Evolutionary conservation across 2,797 vertebrate genomes (phyloP).

Genomic region (Poeciliopsis gracilis): DNA sequence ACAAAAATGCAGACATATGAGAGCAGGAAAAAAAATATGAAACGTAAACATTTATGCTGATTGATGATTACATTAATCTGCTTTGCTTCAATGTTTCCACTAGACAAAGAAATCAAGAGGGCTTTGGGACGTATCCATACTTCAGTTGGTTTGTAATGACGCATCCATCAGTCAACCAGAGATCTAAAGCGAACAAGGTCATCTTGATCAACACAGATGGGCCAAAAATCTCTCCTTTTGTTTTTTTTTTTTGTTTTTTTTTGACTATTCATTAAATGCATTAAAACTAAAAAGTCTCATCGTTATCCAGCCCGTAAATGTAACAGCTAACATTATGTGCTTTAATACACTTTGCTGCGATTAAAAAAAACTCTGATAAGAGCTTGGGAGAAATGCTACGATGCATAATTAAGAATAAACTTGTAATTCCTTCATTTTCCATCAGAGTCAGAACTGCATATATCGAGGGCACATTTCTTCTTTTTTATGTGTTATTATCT

Average conservation of each 20-base stretch:
- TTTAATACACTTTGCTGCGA: background rate
- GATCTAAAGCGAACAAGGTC: background rate
- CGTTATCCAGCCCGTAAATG: background rate
- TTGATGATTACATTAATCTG: conserved; percentile 24
- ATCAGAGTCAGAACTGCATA: background rate
- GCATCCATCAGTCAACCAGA: background rate
- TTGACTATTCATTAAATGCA: background rate
- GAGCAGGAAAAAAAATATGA: conserved; percentile 1
- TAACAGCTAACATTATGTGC: background rate
- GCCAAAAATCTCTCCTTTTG: background rate
- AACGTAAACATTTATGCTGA: background rate
- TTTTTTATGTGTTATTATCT: background rate
- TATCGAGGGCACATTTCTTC: background rate
- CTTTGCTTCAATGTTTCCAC: conserved; percentile 31
- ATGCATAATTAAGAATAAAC: background rate
- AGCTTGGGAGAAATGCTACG: background rate
- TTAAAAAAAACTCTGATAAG: background rate
- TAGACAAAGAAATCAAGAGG: conserved; percentile 51
- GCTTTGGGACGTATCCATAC: conserved; percentile 29
- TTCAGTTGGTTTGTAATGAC: background rate
- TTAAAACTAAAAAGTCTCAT: background rate
- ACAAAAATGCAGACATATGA: conserved; percentile 7
- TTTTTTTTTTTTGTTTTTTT: background rate
- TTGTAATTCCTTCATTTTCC: background rate
- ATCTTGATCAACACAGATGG: background rate